Percentiles rank a stretch among this genome's conserved stretches.
Evolutionary conservation across 2,797 vertebrate genomes (phyloP).

Genomic region (Masticophis lateralis): DNA sequence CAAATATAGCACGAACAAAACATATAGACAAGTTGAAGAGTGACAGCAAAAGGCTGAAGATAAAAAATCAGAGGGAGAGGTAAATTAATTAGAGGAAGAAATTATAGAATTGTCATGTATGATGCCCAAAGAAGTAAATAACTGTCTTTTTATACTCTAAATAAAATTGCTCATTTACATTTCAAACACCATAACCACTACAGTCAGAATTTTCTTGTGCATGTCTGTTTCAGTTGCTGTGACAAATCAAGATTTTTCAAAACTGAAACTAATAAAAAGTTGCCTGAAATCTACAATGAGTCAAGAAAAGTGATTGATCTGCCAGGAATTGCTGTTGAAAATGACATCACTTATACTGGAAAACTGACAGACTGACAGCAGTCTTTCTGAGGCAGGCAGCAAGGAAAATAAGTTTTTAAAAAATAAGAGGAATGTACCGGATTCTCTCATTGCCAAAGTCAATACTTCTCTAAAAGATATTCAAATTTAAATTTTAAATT

Average conservation of each 20-base stretch:
- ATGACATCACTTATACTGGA: not conserved
- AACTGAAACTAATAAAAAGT: not conserved
- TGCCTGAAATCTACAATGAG: not conserved
- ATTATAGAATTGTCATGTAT: not conserved
- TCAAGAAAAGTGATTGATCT: not conserved
- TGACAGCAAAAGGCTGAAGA: not conserved
- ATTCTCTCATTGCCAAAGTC: not conserved
- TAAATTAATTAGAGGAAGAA: not conserved
- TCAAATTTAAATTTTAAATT: not conserved
- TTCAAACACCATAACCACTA: not conserved
- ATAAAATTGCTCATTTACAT: not conserved
- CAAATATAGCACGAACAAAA: not conserved
- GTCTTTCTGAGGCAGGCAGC: not conserved
- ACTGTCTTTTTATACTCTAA: not conserved
- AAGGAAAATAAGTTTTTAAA: not conserved
- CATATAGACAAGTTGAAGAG: not conserved
- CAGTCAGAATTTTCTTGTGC: not conserved
- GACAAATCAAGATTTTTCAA: not conserved
- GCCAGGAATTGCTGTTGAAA: not conserved
- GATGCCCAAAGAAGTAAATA: not conserved
- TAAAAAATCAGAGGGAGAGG: not conserved
- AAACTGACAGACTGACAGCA: not conserved
- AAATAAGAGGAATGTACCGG: not conserved
- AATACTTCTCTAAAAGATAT: not conserved
- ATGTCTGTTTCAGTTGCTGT: not conserved